phyloP scores from a whole-genome alignment of 2,113 vertebrate genomes.

The Onychostruthus taczanowskii region DNA sequence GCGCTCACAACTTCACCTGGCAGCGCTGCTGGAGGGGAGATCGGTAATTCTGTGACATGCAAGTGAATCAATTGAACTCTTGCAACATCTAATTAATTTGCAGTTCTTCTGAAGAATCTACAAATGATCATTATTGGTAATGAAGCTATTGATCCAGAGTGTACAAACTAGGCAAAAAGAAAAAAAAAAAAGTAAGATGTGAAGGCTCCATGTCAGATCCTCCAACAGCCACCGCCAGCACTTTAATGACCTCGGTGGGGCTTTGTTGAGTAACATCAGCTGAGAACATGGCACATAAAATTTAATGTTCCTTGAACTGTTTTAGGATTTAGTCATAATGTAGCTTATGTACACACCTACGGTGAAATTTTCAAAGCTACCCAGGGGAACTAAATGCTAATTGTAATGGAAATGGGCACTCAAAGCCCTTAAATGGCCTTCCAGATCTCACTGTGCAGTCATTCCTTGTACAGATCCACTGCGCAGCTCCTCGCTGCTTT shows the following conservation, averaged over 20 bases:
- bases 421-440: not conserved
- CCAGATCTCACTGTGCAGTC: not conserved
- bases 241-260: not conserved
- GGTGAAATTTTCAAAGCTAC: not conserved
- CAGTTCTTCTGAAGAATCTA: not conserved
- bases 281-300: not conserved
- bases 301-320: slow-evolving; percentile 32
- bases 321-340: not conserved
- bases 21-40: not conserved
- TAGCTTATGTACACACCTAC: slow-evolving; percentile 31
- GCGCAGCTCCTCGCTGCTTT: not conserved
- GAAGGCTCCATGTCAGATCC: not conserved
- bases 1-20: not conserved
- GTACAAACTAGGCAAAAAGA: not conserved
- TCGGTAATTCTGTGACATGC: not conserved
- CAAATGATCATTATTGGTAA: not conserved
- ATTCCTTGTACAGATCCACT: fast-evolving
- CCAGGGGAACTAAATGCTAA: not conserved
- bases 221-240: not conserved
- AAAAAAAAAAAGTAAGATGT: not conserved
- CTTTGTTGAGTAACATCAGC: not conserved
- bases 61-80: not conserved
- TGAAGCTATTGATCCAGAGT: not conserved
- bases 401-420: slow-evolving; percentile 6
- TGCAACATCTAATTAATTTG: slow-evolving; percentile 3